Evolutionary conservation across 2,113 vertebrate species (phyloP), one percentile per base, ranked within the genome.

Genomic region (Paradoxurus hermaphroditus): DNA sequence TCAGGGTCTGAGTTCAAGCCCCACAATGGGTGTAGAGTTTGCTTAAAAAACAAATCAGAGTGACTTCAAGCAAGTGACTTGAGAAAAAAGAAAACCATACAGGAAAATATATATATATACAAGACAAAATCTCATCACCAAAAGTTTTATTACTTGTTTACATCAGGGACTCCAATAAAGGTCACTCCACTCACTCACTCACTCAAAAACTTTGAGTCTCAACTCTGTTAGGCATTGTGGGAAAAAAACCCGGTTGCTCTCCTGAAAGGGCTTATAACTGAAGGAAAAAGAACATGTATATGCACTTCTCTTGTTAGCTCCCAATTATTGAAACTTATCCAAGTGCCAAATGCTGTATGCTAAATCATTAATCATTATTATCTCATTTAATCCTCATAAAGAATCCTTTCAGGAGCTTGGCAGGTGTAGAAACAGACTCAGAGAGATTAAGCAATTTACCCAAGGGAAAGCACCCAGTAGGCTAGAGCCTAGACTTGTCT

Each of bases 401-500:
- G 51, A 94, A 34, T 81, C 67, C 31, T 59, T 85, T 46, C 36
- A 85, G 29, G 84, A 51, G 29, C 36, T 21, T 36, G 56, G 75
- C 63, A 89, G 46, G 89, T 53, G 18, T n/a, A 29, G 70, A 88
- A 84, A 79, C 12, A 96, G 41, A 94, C 68, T 41, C 83, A 85
- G 88, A 87, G 13, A 90, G 39, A 95, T 86, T 91, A 88, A 94
- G 62, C 51, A 77, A 51, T 91, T 91, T 44, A 84, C 82, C 23
- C 46, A n/a, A 87, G 25, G 59, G 63, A 82, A 95, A 79, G 79
- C 18, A 82, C 1, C 49, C 49, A 79, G 63, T 90, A 78, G 39
- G 8, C 31, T 79, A n/a, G 41, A 83, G 31, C 65, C 51, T 84
- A 31, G 46, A 53, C 41, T 56, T 67, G 12, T 65, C 39, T 44